A percentile compares a stretch with the other conserved stretches of the same genome.
Evolutionary conservation across 1,140 invertebrate genomes (phyloP).

Genomic region (Tenebrio molitor): DNA sequence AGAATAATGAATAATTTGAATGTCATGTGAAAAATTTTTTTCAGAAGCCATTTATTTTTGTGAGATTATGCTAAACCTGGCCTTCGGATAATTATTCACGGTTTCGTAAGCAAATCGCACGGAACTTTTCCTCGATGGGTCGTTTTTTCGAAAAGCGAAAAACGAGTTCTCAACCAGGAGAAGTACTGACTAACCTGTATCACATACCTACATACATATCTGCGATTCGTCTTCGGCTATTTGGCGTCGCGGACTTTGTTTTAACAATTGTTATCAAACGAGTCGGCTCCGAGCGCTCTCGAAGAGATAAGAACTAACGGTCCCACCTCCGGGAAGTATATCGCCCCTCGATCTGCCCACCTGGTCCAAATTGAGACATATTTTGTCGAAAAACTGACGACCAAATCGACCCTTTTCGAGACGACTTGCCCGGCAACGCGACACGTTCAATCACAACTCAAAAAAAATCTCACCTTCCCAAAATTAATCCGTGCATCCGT

Average conservation of each 20-base stretch:
- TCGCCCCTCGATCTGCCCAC: no score
- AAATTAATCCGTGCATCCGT: constrained; percentile 49
- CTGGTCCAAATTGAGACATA: no score
- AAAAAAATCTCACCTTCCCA: constrained; percentile 44
- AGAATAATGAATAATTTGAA: constrained; percentile 33
- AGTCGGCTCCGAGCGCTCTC: constrained; percentile 9
- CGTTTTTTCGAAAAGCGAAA: constrained; percentile 14
- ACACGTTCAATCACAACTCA: no score
- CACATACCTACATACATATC: constrained; percentile 25
- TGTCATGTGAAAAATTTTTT: constrained; percentile 34
- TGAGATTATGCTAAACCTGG: not conserved
- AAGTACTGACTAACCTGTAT: constrained; percentile 20
- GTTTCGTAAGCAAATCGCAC: constrained; percentile 26
- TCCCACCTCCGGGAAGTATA: not conserved
- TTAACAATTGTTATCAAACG: constrained; percentile 2
- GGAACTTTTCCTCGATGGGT: not conserved
- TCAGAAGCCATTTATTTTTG: not conserved
- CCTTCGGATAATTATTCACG: constrained; percentile 29
- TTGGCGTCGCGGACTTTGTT: not conserved
- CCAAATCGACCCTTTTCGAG: no score
- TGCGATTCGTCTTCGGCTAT: not conserved
- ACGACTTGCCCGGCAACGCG: no score
- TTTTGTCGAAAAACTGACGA: no score
- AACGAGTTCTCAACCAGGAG: not conserved
- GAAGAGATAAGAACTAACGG: constrained; percentile 4